These are phyloP conservation scores for Gymnocypris eckloni DNA, from an alignment of 2,797 vertebrate species.

Conservation along the genomic window DNA sequence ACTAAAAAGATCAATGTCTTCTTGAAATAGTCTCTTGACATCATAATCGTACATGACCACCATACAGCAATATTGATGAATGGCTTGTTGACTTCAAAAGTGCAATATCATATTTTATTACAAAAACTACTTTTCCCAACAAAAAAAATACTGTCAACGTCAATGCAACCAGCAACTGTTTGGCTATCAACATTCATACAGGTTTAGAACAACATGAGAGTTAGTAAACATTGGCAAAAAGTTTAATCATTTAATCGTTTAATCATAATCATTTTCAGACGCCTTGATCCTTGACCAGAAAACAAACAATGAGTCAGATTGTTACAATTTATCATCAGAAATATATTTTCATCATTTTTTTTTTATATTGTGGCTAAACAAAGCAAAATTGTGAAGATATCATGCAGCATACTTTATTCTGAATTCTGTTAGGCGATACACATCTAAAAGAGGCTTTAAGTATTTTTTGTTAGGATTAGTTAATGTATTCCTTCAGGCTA, in stretches of 20 bases:
- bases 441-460: neutral
- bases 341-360: neutral
- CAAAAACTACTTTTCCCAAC: too few species aligned
- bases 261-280: too few species aligned
- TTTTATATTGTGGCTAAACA: neutral
- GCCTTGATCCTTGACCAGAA: neutral
- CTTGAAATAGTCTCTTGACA: constrained; percentile 29
- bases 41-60: neutral
- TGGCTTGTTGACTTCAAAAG: constrained; percentile 6
- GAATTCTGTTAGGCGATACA: neutral
- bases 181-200: too few species aligned
- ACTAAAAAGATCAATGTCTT: neutral
- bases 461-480: neutral
- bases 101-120: neutral
- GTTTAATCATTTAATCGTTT: too few species aligned
- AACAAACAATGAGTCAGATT: neutral
- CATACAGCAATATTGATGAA: neutral
- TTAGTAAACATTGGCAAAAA: too few species aligned
- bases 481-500: constrained; percentile 32
- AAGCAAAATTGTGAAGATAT: neutral
- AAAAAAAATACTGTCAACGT: too few species aligned
- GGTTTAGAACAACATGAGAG: too few species aligned
- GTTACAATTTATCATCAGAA: neutral
- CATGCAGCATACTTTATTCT: neutral
- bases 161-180: too few species aligned